phyloP scores from a whole-genome alignment of 1,140 invertebrate species.

The Anastrepha ludens region DNA sequence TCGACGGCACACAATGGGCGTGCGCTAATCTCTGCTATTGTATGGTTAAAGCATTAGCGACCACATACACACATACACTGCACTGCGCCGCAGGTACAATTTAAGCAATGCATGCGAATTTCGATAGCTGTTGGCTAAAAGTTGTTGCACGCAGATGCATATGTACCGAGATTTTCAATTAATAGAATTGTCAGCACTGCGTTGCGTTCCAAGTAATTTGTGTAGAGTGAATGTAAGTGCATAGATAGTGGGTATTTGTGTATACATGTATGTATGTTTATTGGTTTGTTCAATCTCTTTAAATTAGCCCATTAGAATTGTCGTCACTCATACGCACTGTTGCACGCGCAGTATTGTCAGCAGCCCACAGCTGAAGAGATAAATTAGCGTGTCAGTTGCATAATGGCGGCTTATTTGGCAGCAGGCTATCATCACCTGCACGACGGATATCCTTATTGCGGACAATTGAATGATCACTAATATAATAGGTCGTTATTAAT shows the following conservation, averaged over 20 bases:
- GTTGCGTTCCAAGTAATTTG: too few relatives aligned
- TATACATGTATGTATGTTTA: background rate
- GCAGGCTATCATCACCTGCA: background rate
- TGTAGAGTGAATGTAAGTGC: too few relatives aligned
- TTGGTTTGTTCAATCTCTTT: background rate
- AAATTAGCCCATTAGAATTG: background rate
- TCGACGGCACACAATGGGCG: background rate
- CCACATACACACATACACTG: background rate
- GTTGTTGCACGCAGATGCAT: background rate
- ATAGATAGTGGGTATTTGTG: background rate
- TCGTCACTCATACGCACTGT: slow-evolving; percentile 33
- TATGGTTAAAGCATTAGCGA: background rate
- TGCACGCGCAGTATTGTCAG: background rate
- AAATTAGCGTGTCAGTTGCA: slow-evolving; percentile 30
- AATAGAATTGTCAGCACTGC: background rate
- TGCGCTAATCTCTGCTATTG: slow-evolving; percentile 31
- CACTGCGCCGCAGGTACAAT: background rate
- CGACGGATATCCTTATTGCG: background rate
- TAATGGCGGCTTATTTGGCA: background rate
- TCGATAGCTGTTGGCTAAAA: background rate
- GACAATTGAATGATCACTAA: background rate
- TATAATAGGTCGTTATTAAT: background rate
- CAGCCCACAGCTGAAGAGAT: background rate
- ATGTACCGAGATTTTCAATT: slow-evolving; percentile 39
- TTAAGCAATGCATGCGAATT: background rate